Percentiles rank a stretch among this genome's conserved stretches.
phyloP scores from a whole-genome alignment of 2,113 vertebrate genomes.

The Meleagris gallopavo region DNA sequence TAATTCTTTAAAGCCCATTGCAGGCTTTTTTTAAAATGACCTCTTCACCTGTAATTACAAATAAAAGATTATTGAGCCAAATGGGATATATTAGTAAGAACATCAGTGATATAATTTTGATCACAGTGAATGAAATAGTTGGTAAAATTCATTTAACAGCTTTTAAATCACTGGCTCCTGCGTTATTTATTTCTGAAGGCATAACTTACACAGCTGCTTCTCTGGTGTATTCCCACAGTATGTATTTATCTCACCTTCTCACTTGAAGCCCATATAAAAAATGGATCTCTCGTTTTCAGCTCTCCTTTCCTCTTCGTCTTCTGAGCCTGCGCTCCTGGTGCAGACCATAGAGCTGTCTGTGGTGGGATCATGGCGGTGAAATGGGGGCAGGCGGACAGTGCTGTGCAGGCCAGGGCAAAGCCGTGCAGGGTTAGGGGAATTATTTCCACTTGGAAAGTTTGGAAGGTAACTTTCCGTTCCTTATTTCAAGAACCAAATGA shows the following conservation, averaged over 20 bases:
- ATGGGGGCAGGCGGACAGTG: fast-evolving
- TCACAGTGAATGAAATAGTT: constrained; percentile 53
- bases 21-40: constrained; percentile 58
- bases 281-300: neutral
- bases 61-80: constrained; percentile 66
- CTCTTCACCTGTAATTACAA: constrained; percentile 66
- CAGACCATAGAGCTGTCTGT: neutral
- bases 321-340: fast-evolving
- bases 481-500: neutral
- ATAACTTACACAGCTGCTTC: constrained; percentile 36
- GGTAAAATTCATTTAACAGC: constrained; percentile 57
- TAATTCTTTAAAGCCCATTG: constrained; percentile 48
- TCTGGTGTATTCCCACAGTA: constrained; percentile 43
- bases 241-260: constrained; percentile 59
- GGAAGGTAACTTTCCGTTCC: neutral
- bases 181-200: constrained; percentile 54
- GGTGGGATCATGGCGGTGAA: fast-evolving
- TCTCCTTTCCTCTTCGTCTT: constrained; percentile 17
- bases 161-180: constrained; percentile 50
- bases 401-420: neutral
- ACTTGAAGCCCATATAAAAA: constrained; percentile 1
- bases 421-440: neutral
- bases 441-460: neutral
- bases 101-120: constrained; percentile 64
- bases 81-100: constrained; percentile 64